Percentiles rank a stretch among this genome's conserved stretches.
Evolutionary conservation across 2,113 vertebrate genomes (phyloP).

Genomic region (Limanda limanda): DNA sequence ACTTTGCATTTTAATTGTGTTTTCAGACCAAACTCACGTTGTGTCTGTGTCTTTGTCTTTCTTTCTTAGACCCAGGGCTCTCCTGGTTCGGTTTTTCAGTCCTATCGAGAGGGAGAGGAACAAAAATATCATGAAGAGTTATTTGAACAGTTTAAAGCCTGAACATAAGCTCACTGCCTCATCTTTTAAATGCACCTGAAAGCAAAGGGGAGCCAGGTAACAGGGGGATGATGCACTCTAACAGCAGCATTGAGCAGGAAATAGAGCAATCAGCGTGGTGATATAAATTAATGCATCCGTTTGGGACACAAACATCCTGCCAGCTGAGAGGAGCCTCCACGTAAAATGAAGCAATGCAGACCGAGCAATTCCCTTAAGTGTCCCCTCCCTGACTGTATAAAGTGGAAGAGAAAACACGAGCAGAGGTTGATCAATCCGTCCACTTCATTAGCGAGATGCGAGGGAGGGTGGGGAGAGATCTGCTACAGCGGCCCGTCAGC

Average conservation of each 20-base stretch:
- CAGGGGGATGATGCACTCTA: constrained; percentile 5
- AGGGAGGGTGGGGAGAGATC: constrained; percentile 12
- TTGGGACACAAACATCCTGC: constrained; percentile 30
- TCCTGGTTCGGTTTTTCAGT: constrained; percentile 98
- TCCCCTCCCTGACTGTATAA: constrained; percentile 27
- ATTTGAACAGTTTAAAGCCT: constrained; percentile 8
- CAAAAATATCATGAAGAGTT: constrained; percentile 26
- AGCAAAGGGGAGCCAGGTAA: constrained; percentile 12
- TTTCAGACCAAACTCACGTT: constrained; percentile 84
- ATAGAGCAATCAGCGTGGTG: neutral
- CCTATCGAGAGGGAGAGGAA: constrained; percentile 76
- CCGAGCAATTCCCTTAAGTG: constrained; percentile 37
- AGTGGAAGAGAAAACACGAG: constrained; percentile 24
- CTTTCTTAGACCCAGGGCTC: constrained; percentile 96
- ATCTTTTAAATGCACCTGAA: constrained; percentile 17
- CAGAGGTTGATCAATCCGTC: constrained; percentile 58
- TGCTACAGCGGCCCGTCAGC: neutral
- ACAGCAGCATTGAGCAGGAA: constrained; percentile 21
- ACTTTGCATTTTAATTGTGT: neutral
- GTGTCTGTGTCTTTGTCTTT: constrained; percentile 97
- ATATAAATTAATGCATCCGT: constrained; percentile 22
- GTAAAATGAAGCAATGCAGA: constrained; percentile 20
- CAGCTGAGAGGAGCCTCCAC: constrained; percentile 15
- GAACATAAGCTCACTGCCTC: constrained; percentile 17
- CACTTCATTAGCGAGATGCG: constrained; percentile 63